Conservation (phyloP, 2,888 invertebrate species). For the Lissonota sp. region DNA sequence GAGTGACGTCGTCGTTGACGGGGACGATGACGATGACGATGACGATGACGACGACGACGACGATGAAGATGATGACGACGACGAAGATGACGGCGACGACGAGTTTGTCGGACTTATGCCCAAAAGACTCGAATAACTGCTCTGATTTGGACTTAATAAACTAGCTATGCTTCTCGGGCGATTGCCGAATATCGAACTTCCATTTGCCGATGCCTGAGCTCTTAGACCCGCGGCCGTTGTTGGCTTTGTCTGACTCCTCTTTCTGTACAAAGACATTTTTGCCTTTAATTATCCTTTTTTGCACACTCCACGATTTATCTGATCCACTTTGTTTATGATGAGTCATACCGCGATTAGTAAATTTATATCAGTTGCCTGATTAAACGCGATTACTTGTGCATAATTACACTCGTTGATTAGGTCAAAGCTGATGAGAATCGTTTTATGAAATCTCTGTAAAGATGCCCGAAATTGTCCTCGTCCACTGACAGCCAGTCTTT, state of each 20-base stretch:
- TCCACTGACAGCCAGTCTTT: conserved; percentile 80
- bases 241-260: conserved; percentile 80
- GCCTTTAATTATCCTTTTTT: conserved; percentile 2
- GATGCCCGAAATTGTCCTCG: conserved; percentile 40
- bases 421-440: neutral
- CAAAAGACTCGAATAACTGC: conserved; percentile 77
- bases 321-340: neutral
- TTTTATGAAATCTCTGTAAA: neutral
- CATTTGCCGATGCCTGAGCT: conserved; percentile 82
- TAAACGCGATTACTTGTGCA: conserved; percentile 1
- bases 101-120: conserved; percentile 75
- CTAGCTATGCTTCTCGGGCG: conserved; percentile 80
- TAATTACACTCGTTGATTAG: neutral
- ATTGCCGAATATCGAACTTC: conserved; percentile 82
- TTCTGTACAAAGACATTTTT: conserved; percentile 81
- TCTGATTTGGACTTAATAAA: conserved; percentile 78
- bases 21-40: too few species aligned
- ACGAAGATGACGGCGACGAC: conserved; percentile 31
- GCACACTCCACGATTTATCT: conserved; percentile 6
- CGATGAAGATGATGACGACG: too few species aligned
- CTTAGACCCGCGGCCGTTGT: conserved; percentile 82
- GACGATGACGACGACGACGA: too few species aligned
- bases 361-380: neutral
- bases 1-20: too few species aligned
- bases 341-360: neutral